Evolutionary conservation across 2,113 vertebrate species (phyloP).

Genomic region (Anarhynchus alexandrinus): DNA sequence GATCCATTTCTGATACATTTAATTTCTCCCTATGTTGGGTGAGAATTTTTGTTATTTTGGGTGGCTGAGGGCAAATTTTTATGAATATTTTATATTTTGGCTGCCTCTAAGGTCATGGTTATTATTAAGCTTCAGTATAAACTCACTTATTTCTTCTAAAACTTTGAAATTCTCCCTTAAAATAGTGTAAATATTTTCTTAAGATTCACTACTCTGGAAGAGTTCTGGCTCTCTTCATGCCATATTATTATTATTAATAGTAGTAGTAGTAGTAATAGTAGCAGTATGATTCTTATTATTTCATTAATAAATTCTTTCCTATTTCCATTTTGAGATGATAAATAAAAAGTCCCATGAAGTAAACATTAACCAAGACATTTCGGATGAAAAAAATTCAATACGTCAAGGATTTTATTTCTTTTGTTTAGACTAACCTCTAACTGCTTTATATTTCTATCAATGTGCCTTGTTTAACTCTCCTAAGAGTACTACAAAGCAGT

Average conservation of each 20-base stretch:
- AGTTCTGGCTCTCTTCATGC: fast-evolving
- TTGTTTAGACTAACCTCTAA: no score
- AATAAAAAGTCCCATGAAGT: no score
- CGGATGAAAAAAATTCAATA: no score
- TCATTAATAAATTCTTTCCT: not conserved
- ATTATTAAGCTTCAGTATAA: not conserved
- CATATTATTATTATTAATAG: not conserved
- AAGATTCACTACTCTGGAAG: not conserved
- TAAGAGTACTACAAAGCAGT: no score
- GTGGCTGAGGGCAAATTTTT: fast-evolving
- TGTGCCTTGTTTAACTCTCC: no score
- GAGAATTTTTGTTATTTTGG: not conserved
- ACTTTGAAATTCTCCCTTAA: not conserved
- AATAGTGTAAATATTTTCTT: not conserved
- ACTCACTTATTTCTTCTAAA: not conserved
- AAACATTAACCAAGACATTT: no score
- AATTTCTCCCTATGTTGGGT: not conserved
- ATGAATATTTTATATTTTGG: not conserved
- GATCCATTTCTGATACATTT: not conserved
- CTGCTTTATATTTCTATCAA: no score
- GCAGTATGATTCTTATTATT: not conserved
- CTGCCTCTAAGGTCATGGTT: not conserved
- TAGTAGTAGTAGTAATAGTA: not conserved
- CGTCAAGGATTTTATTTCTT: no score
- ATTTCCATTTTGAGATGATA: not conserved